Conservation (phyloP, 2,888 invertebrate species). For the Colletes collaris region DNA sequence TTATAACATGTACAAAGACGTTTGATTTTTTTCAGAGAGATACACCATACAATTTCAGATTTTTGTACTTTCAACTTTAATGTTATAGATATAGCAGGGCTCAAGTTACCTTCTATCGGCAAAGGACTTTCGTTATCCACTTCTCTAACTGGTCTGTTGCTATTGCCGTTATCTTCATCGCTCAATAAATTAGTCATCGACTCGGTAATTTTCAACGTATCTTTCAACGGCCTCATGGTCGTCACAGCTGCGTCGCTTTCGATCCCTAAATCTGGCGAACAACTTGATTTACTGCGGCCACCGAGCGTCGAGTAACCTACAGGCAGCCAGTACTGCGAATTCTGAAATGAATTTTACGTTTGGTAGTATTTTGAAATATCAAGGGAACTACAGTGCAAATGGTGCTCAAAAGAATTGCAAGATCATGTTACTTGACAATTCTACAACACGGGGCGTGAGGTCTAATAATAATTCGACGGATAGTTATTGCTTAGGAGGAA, state of each 20-base stretch:
- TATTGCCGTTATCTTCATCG: conserved; percentile 77
- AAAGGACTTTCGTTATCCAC: conserved; percentile 78
- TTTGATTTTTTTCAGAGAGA: too few species aligned
- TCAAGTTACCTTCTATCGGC: conserved; percentile 77
- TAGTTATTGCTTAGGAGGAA: too few species aligned
- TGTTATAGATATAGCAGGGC: too few species aligned
- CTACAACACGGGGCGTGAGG: too few species aligned
- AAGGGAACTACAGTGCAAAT: too few species aligned
- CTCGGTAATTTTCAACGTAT: conserved; percentile 81
- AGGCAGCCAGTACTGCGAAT: conserved; percentile 78
- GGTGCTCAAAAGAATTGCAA: too few species aligned
- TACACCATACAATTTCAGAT: too few species aligned
- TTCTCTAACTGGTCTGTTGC: conserved; percentile 70
- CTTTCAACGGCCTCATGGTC: conserved; percentile 77
- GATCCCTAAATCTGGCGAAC: conserved; percentile 94
- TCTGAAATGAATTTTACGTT: conserved; percentile 62
- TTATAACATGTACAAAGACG: too few species aligned
- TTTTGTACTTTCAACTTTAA: too few species aligned
- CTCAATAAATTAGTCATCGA: conserved; percentile 81
- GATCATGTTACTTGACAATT: too few species aligned
- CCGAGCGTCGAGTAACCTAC: conserved; percentile 75
- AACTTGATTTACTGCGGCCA: conserved; percentile 80
- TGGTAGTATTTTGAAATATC: background rate
- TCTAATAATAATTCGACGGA: too few species aligned
- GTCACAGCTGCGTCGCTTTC: conserved; percentile 88